phyloP scores from a whole-genome alignment of 2,113 vertebrate genomes.

The Stictonetta naevosa region DNA sequence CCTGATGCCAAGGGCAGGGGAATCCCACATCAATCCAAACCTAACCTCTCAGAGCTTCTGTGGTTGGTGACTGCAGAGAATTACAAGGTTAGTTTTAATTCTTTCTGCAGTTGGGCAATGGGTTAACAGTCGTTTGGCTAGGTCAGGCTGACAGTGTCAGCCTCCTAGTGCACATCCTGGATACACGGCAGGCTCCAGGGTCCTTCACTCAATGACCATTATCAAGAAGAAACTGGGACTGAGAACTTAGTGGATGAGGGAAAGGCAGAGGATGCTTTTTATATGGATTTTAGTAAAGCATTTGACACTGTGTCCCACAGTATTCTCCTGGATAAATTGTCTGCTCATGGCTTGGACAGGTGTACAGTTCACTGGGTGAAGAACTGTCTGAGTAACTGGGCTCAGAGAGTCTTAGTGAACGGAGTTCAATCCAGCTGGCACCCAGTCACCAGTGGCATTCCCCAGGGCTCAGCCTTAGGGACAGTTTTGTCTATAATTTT shows the following conservation, averaged over 20 bases:
- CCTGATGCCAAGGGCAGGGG: background rate
- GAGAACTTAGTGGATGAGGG: background rate
- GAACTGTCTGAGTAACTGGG: too few relatives aligned
- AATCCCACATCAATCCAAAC: background rate
- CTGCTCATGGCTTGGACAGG: too few relatives aligned
- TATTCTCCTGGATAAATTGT: too few relatives aligned
- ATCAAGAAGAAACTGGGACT: background rate
- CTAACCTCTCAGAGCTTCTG: background rate
- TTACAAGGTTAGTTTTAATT: background rate
- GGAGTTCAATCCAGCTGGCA: too few relatives aligned
- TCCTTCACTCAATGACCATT: background rate
- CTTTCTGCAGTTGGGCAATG: background rate
- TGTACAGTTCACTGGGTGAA: too few relatives aligned
- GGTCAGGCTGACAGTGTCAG: background rate
- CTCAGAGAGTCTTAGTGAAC: too few relatives aligned
- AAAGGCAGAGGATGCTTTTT: too few relatives aligned
- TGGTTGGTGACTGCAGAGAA: background rate
- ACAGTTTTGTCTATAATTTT: too few relatives aligned
- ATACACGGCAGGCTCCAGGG: background rate
- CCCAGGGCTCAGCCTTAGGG: too few relatives aligned
- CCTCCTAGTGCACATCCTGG: background rate
- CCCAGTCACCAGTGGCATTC: too few relatives aligned
- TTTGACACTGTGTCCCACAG: too few relatives aligned
- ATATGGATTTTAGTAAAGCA: too few relatives aligned
- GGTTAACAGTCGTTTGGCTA: background rate